Evolutionary conservation across 2,888 invertebrate species (phyloP), one percentile per base, ranked within the genome.

Genomic region (Microctonus hyperodae): DNA sequence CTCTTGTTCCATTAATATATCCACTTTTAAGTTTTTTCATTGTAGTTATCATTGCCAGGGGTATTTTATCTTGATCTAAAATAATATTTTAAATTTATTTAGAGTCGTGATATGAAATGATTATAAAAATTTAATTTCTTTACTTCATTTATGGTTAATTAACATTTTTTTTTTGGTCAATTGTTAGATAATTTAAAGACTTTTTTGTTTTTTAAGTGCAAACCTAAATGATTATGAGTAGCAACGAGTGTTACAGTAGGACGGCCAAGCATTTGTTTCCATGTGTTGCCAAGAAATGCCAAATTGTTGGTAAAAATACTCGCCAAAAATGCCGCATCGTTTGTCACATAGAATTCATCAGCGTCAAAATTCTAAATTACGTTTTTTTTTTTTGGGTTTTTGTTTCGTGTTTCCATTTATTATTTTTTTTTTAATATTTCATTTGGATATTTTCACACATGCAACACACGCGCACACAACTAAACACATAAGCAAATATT

Each of bases 21-120:
- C 99, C 99, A 69, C 97, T 97, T 84, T 97, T 97, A 3, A 99
- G 86, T 85, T 99, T 99, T 81, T 97, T 96, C 90, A 99, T 95
- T 1, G 98, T 98, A 1, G 97, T 96, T 75, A 98, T 92, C 91
- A 99, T 95, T 0, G 97, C 95, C 82, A 95, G 87, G 0, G 97
- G 97, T 70, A 96, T 92, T 85, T 91, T 94, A 68, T 94, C 95
- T 85, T 96, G 92, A 86, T 96, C 96, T 95, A 72, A 16, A 77
- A 78, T 51, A 28, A 25, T 59, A 40, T 40, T 40, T 6, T n/a
- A n/a, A 11, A 56, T 56, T 16, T 20, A 56, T 56, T 56, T n/a
- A n/a, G n/a, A 28, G 25, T 28, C 13, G n/a, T 28, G 13, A 53
- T 2, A 13, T 3, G 23, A 4, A 7, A 11, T 25, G 13, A 16